A percentile compares a stretch with the other conserved stretches of the same genome.
Conservation (phyloP, 2,797 vertebrate species). For the Anableps anableps region DNA sequence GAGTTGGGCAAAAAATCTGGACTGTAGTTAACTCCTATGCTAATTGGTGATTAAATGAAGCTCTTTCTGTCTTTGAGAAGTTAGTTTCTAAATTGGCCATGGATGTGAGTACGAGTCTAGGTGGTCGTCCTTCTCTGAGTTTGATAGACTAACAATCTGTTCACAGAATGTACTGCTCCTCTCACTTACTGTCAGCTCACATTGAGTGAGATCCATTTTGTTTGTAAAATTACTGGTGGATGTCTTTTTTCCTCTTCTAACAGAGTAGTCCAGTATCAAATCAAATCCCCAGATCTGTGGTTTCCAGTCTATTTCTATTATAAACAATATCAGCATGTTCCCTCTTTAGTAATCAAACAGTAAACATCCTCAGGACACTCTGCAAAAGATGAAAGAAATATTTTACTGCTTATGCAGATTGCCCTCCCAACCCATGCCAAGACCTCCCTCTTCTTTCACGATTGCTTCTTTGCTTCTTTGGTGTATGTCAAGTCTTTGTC, state of each 20-base stretch:
- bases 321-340: slow-evolving; percentile 33
- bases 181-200: background rate
- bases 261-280: slow-evolving; percentile 7
- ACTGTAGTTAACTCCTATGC: background rate
- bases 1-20: background rate
- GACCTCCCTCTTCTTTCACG: slow-evolving; percentile 30
- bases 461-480: slow-evolving; percentile 47
- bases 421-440: slow-evolving; percentile 21
- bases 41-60: background rate
- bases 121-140: background rate
- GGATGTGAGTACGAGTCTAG: background rate
- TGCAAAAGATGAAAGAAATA: slow-evolving; percentile 56
- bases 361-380: slow-evolving; percentile 45
- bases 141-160: background rate
- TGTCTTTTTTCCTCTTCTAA: background rate
- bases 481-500: slow-evolving; percentile 34
- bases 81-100: background rate
- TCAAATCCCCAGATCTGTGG: slow-evolving; percentile 38
- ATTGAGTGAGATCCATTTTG: background rate
- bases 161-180: background rate
- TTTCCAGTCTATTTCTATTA: slow-evolving; percentile 16
- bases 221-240: background rate
- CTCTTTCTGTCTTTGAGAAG: too few species aligned
- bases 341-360: slow-evolving; percentile 46
- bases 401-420: slow-evolving; percentile 58